Conservation (phyloP, 2,113 vertebrate species). For the Dascyllus trimaculatus region DNA sequence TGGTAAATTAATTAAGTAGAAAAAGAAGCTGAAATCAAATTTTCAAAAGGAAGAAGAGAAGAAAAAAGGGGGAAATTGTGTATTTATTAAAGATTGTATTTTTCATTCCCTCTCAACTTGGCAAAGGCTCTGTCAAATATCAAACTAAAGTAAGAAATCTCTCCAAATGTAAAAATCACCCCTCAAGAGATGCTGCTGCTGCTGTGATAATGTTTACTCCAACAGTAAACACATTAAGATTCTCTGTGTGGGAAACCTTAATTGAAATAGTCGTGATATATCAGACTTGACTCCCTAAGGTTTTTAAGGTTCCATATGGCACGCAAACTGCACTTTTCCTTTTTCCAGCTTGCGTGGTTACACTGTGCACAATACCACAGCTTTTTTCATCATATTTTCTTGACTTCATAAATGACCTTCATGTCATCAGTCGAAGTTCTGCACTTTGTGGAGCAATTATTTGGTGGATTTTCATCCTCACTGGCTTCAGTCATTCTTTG, state of each 20-base stretch:
- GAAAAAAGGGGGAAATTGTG: background rate
- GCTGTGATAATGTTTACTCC: conserved; percentile 30
- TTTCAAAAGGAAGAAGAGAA: background rate
- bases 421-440: background rate
- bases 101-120: conserved; percentile 3
- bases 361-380: background rate
- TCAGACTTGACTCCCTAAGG: background rate
- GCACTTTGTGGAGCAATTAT: background rate
- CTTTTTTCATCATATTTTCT: conserved; percentile 9
- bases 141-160: conserved; percentile 18
- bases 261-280: conserved; percentile 25
- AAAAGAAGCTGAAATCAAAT: background rate
- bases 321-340: background rate
- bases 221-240: conserved; percentile 38
- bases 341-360: background rate
- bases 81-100: conserved; percentile 14
- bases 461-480: conserved; percentile 2
- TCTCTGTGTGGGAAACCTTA: conserved; percentile 27
- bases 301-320: conserved; percentile 25
- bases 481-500: conserved; percentile 7
- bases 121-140: conserved; percentile 31
- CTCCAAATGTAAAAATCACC: conserved; percentile 16
- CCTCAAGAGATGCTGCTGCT: conserved; percentile 31
- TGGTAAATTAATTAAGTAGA: conserved; percentile 12
- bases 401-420: background rate